Conservation (phyloP, 2,888 invertebrate genomes). For the Pollenia amentaria region DNA sequence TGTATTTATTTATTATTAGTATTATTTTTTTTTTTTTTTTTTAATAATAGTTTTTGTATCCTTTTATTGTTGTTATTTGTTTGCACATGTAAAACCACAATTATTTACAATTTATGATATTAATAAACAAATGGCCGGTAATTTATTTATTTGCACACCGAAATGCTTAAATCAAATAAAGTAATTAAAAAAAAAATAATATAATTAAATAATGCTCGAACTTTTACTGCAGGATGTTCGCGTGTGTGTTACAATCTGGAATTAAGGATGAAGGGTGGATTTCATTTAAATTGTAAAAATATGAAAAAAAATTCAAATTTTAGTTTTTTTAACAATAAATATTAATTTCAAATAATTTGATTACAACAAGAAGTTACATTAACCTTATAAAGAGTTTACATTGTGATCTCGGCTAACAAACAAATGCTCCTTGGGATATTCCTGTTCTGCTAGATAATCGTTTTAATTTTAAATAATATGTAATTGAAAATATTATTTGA, state of each 20-base stretch:
- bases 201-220: slow-evolving; percentile 24
- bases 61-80: slow-evolving; percentile 15
- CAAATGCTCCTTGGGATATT: no score
- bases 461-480: no score
- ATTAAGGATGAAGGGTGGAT: background rate
- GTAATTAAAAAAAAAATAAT: slow-evolving; percentile 16
- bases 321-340: background rate
- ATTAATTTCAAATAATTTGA: background rate
- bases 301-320: no score
- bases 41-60: background rate
- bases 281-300: background rate
- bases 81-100: slow-evolving; percentile 48
- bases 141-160: slow-evolving; percentile 45
- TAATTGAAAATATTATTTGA: no score
- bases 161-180: slow-evolving; percentile 50
- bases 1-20: slow-evolving; percentile 19
- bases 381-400: no score
- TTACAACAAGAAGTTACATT: no score
- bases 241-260: background rate
- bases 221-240: background rate
- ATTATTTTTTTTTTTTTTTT: slow-evolving; percentile 6
- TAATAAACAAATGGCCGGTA: slow-evolving; percentile 47
- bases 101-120: slow-evolving; percentile 63
- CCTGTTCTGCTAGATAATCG: no score
- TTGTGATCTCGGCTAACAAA: no score